Conservation (phyloP, 2,113 vertebrate genomes). For the Limnothrissa miodon region DNA sequence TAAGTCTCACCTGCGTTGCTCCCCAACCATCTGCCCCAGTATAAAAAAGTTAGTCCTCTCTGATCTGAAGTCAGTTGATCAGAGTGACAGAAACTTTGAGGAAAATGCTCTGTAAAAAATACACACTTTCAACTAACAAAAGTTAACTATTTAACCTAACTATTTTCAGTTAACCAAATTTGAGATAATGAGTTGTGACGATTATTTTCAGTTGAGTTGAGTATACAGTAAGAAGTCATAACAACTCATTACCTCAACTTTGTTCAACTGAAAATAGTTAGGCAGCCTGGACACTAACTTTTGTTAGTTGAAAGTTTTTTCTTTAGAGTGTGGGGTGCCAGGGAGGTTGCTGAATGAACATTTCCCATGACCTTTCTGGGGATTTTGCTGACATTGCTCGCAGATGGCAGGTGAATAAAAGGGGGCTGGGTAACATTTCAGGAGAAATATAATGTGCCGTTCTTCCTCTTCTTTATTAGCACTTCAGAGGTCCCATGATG, state of each 20-base stretch:
- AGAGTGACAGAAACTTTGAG: neutral
- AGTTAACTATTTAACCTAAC: no score
- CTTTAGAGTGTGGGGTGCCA: constrained; percentile 1
- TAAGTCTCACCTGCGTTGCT: neutral
- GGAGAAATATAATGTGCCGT: neutral
- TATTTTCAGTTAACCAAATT: no score
- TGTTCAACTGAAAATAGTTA: no score
- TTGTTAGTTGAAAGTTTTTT: no score
- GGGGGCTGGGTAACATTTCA: neutral
- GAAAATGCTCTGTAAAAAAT: no score
- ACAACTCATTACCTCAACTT: no score
- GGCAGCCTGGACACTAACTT: no score
- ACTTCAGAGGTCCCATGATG: neutral
- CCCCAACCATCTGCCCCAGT: neutral
- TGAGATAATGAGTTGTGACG: no score
- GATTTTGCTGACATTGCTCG: neutral
- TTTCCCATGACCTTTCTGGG: neutral
- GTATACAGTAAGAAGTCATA: no score
- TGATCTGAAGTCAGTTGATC: neutral
- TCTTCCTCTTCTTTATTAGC: neutral
- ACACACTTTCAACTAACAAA: no score
- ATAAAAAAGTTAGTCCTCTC: neutral
- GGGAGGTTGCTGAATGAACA: neutral
- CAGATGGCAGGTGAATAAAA: constrained; percentile 6
- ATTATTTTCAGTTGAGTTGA: no score